Conservation (phyloP, 2,113 vertebrate genomes). For the Pipra filicauda region DNA sequence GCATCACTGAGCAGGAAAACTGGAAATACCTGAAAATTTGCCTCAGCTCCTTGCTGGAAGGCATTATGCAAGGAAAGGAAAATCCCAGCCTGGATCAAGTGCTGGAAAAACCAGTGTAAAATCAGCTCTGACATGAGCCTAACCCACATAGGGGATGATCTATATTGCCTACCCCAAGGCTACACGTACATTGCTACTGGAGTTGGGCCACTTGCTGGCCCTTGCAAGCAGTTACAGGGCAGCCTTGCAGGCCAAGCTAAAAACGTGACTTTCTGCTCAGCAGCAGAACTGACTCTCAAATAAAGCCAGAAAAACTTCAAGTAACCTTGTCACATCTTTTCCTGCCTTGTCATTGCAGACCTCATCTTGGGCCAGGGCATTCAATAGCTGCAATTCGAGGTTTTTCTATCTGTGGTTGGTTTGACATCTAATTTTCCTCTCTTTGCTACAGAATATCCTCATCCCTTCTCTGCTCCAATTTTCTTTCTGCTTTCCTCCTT, state of each 20-base stretch:
- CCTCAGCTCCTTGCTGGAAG: neutral
- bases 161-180: neutral
- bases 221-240: neutral
- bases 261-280: neutral
- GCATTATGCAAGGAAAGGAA: constrained; percentile 1
- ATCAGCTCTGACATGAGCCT: neutral
- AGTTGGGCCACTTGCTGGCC: neutral
- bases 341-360: neutral
- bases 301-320: neutral
- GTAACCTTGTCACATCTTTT: neutral
- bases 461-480: neutral
- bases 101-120: constrained; percentile 17
- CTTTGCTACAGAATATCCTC: neutral
- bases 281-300: neutral
- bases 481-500: neutral
- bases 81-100: neutral
- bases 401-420: neutral
- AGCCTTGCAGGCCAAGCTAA: neutral
- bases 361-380: neutral
- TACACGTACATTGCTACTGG: neutral
- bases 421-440: neutral
- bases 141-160: neutral
- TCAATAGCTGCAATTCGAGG: neutral
- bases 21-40: constrained; percentile 59
- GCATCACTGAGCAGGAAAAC: constrained; percentile 18